phyloP scores from a whole-genome alignment of 2,797 vertebrate species.

The Dryobates pubescens region DNA sequence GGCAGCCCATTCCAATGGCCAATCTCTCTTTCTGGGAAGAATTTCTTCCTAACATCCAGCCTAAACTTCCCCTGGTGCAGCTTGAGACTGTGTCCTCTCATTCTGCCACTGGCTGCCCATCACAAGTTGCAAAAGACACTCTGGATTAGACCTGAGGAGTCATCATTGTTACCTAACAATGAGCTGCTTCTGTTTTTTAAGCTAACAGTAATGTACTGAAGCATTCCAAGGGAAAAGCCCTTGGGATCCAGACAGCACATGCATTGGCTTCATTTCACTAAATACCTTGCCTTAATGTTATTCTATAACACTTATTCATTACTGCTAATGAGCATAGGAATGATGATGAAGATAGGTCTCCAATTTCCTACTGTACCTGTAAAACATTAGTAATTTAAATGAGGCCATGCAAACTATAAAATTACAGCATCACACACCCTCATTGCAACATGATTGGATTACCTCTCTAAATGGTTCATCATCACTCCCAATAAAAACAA shows the following conservation, averaged over 20 bases:
- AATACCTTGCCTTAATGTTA: conserved; percentile 6
- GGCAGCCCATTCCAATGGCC: no score
- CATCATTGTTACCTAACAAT: not conserved
- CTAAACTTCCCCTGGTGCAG: no score
- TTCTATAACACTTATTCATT: conserved; percentile 22
- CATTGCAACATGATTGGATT: conserved; percentile 40
- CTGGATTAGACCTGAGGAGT: not conserved
- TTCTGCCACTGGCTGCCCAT: no score
- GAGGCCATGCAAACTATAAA: conserved; percentile 46
- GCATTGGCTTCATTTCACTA: not conserved
- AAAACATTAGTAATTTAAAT: conserved; percentile 64
- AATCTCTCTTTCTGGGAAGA: no score
- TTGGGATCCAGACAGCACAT: not conserved
- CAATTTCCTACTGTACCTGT: conserved; percentile 55
- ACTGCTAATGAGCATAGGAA: conserved; percentile 16
- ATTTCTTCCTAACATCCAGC: no score
- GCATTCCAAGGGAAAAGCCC: not conserved
- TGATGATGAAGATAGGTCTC: conserved; percentile 55
- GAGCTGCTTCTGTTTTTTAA: not conserved
- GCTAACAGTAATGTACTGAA: not conserved
- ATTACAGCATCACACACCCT: conserved; percentile 33
- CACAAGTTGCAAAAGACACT: not conserved
- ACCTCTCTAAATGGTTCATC: conserved; percentile 68
- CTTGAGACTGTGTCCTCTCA: no score
- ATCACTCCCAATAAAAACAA: conserved; percentile 69